Conservation (phyloP, 2,113 vertebrate genomes). For the Psittacus erithacus region DNA sequence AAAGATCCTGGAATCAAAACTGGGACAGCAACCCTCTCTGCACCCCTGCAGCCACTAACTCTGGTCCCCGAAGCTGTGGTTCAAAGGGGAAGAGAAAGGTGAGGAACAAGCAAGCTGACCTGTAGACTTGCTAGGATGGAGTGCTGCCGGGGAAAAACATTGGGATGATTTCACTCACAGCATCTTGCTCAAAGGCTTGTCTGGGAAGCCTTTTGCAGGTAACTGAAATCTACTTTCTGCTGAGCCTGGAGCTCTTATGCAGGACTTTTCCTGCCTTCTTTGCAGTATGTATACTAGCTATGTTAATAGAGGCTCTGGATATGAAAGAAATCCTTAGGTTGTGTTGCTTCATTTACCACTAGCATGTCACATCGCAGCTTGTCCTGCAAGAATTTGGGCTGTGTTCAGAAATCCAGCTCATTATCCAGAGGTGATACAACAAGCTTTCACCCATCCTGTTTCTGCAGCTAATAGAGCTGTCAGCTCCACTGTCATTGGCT, state of each 20-base stretch:
- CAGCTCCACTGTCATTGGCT: slow-evolving; percentile 53
- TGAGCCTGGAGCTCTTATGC: neutral
- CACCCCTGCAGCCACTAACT: neutral
- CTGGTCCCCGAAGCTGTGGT: neutral
- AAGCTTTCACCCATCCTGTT: slow-evolving; percentile 8
- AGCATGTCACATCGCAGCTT: neutral
- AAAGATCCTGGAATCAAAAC: neutral
- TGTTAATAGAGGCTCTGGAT: neutral
- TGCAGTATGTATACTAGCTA: neutral
- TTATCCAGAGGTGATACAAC: slow-evolving; percentile 58
- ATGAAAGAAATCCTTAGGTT: neutral
- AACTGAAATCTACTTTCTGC: neutral
- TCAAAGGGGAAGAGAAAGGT: neutral
- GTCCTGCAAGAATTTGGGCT: slow-evolving; percentile 57
- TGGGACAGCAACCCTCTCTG: neutral
- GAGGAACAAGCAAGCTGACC: neutral
- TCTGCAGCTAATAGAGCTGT: slow-evolving; percentile 72
- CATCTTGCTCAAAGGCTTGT: neutral
- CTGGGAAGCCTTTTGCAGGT: neutral
- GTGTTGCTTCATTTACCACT: slow-evolving; percentile 6
- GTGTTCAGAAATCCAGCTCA: slow-evolving; percentile 36
- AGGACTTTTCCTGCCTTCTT: neutral
- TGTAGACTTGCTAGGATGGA: neutral
- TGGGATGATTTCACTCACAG: neutral
- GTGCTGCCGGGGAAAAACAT: neutral